Conservation (phyloP, 2,113 vertebrate genomes). For the Hypomesus transpacificus region DNA sequence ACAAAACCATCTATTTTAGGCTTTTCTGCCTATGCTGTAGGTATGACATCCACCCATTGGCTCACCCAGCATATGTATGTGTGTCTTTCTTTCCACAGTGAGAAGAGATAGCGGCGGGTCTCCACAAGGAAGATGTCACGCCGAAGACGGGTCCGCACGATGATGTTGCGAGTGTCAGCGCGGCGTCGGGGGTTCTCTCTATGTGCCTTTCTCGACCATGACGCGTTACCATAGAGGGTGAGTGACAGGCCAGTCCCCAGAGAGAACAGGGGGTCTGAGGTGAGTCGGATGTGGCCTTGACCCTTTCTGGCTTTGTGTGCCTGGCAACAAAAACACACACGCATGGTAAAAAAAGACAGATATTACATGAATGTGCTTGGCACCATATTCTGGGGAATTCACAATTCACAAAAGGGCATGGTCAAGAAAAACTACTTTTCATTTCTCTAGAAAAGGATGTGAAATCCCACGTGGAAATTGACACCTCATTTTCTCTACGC, state of each 20-base stretch:
- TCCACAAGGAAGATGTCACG: slow-evolving; percentile 68
- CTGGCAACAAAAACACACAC: slow-evolving; percentile 50
- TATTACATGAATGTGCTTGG: slow-evolving; percentile 48
- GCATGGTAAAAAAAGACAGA: slow-evolving; percentile 28
- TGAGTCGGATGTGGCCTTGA: slow-evolving; percentile 70
- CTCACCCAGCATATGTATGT: slow-evolving; percentile 44
- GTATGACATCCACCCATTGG: slow-evolving; percentile 56
- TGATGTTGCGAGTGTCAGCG: slow-evolving; percentile 67
- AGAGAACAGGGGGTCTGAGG: slow-evolving; percentile 63
- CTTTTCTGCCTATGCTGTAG: slow-evolving; percentile 28
- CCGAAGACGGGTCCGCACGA: slow-evolving; percentile 62
- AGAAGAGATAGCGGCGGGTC: slow-evolving; percentile 44
- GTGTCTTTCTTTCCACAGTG: slow-evolving; percentile 37
- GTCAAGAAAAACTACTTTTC: background rate
- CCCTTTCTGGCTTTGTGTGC: slow-evolving; percentile 62
- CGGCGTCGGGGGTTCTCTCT: slow-evolving; percentile 58
- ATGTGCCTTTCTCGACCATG: slow-evolving; percentile 68
- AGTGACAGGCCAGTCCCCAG: slow-evolving; percentile 61
- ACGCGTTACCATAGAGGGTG: slow-evolving; percentile 62
- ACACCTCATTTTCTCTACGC: no score
- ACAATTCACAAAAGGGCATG: background rate
- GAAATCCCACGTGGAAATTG: no score
- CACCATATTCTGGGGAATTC: slow-evolving; percentile 52
- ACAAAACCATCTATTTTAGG: slow-evolving; percentile 49
- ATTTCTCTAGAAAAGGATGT: background rate